Evolutionary conservation across 1,140 invertebrate species (phyloP), one percentile per base, ranked within the genome.

Genomic region (Lerema accius): DNA sequence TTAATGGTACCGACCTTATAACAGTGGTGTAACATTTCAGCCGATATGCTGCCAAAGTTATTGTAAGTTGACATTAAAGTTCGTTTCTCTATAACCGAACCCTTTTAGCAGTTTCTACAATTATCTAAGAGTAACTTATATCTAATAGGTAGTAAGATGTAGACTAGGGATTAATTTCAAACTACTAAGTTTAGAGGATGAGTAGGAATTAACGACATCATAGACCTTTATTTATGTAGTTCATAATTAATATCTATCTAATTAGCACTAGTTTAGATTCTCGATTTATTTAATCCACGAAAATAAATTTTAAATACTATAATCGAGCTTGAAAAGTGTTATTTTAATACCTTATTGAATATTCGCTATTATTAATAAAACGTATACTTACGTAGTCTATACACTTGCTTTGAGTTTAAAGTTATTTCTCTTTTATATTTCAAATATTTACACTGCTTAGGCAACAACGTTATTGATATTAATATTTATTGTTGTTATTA

Each of bases 141-240:
- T 65, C 63, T 66, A 68, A 67, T 80, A 81, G 76, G 69, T 79
- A 83, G 77, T 55, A 85, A 86, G 76, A 78, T 42, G 65, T 84
- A 82, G 80, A 73, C 19, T 77, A 82, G 69, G 65, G 48, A 66
- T 77, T 87, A 78, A 78, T 84, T 82, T 84, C 64, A 59, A 77
- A 80, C 82, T 83, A 87, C 85, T 90, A 87, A 88, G 87, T 90
- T 90, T 90, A 90, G 87, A 90, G 87, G 87, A 90, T 90, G 87
- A 86, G 79, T 82, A 88, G 78, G 67, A 69, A 78, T 72, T 76
- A 81, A 71, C 75, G 65, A 77, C 67, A 71, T 73, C 74, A 68
- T 88, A 90, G 83, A 72, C 45, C 67, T 78, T 84, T 9, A 69
- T 83, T 87, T 88, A 73, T 71, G 73, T 88, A 90, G 83, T 56